A percentile compares a stretch with the other conserved stretches of the same genome.
Evolutionary conservation across 1,140 invertebrate genomes (phyloP).

Genomic region (Stegodyphus mimosarum): DNA sequence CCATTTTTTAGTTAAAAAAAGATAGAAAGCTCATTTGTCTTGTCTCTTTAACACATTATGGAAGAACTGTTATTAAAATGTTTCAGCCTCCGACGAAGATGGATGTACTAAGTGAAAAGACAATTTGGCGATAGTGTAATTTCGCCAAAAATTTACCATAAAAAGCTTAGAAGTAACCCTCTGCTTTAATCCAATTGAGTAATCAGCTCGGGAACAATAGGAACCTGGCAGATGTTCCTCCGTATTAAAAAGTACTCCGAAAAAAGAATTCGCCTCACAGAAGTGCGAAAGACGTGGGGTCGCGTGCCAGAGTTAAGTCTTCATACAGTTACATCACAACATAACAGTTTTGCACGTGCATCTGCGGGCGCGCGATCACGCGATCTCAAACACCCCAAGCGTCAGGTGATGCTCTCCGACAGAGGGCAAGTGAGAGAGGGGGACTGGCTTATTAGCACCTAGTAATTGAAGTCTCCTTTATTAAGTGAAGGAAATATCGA

Average conservation of each 20-base stretch:
- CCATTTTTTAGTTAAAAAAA: no score
- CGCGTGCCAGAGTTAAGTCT: constrained; percentile 9
- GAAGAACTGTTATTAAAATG: no score
- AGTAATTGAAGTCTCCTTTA: background rate
- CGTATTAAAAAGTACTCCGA: no score
- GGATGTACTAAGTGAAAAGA: no score
- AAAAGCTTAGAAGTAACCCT: background rate
- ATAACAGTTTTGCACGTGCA: background rate
- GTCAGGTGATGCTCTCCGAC: background rate
- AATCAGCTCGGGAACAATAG: constrained; percentile 31
- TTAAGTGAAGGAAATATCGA: background rate
- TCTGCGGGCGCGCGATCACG: background rate
- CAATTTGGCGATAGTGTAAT: no score
- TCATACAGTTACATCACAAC: no score
- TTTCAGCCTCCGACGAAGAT: no score
- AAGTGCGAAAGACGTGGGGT: constrained; percentile 30
- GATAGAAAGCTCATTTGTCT: no score
- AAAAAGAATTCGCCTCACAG: background rate
- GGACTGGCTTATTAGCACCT: constrained; percentile 20
- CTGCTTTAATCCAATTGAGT: constrained; percentile 39
- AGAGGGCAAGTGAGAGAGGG: no score
- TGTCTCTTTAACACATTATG: no score
- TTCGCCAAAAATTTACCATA: no score
- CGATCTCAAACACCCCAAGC: background rate
- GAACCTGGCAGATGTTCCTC: constrained; percentile 38